Evolutionary conservation across 2,888 invertebrate species (phyloP).

Genomic region (Sinohyriopsis cumingii): DNA sequence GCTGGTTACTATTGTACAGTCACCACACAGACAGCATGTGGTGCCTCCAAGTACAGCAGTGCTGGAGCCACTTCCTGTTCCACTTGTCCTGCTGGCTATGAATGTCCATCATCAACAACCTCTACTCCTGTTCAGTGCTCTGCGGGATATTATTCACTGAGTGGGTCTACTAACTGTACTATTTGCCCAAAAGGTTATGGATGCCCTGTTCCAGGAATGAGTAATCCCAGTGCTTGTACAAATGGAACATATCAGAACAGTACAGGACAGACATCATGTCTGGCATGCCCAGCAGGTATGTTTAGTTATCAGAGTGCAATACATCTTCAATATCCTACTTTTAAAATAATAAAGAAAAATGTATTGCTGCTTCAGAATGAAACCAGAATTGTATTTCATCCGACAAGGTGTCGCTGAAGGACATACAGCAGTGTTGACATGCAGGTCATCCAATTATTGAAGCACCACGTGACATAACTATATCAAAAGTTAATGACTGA

Average conservation of each 20-base stretch:
- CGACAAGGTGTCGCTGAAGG: no score
- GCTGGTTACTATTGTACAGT: slow-evolving; percentile 49
- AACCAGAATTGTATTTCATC: no score
- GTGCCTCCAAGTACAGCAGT: slow-evolving; percentile 51
- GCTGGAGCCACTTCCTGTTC: slow-evolving; percentile 47
- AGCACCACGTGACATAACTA: no score
- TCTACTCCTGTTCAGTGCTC: slow-evolving; percentile 47
- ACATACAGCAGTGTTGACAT: no score
- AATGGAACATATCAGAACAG: slow-evolving; percentile 43
- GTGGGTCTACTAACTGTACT: slow-evolving; percentile 43
- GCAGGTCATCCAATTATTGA: no score
- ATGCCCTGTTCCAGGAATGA: slow-evolving; percentile 57
- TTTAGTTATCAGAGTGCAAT: neutral
- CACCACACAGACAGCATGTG: slow-evolving; percentile 50
- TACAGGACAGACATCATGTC: slow-evolving; percentile 44
- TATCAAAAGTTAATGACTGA: no score
- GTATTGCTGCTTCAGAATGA: no score
- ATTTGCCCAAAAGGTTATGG: slow-evolving; percentile 51
- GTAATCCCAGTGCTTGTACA: slow-evolving; percentile 42
- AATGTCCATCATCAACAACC: slow-evolving; percentile 32
- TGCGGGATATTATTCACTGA: slow-evolving; percentile 49
- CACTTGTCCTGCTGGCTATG: slow-evolving; percentile 47
- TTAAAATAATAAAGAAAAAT: no score
- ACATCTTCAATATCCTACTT: no score
- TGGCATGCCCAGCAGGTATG: slow-evolving; percentile 52